phyloP scores from a whole-genome alignment of 2,113 vertebrate species.

The Plecturocebus donacophilus region DNA sequence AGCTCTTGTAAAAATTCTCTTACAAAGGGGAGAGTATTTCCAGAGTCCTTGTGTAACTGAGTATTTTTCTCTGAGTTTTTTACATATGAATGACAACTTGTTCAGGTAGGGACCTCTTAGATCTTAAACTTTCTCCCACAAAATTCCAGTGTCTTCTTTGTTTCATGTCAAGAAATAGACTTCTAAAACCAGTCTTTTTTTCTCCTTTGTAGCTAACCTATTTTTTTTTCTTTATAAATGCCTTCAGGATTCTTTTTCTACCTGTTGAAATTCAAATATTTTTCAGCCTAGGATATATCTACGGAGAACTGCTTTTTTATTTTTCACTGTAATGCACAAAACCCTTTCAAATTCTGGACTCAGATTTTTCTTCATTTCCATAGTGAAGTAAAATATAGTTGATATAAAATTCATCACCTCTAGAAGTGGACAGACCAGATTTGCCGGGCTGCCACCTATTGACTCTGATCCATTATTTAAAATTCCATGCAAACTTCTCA shows the following conservation, averaged over 20 bases:
- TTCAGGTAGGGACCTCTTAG: neutral
- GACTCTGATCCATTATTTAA: neutral
- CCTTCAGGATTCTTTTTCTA: neutral
- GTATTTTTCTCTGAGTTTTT: neutral
- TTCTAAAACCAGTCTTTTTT: neutral
- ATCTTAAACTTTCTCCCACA: neutral
- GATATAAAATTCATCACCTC: neutral
- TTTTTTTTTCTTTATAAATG: neutral
- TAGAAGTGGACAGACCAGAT: neutral
- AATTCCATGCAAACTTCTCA: neutral
- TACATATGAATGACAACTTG: neutral
- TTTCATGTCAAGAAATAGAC: neutral
- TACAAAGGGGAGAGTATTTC: neutral
- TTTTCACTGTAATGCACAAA: neutral
- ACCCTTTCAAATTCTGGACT: neutral
- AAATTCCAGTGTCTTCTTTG: neutral
- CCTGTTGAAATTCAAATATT: conserved; percentile 15
- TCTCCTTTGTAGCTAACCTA: neutral
- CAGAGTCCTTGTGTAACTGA: neutral
- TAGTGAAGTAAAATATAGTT: neutral
- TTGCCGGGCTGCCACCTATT: neutral
- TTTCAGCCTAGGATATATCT: neutral
- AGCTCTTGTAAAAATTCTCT: neutral
- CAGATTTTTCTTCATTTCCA: neutral
- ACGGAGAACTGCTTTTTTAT: neutral